Percentiles rank a stretch among this genome's conserved stretches.
phyloP scores from a whole-genome alignment of 2,888 invertebrate genomes.

The Scotopteryx bipunctaria region DNA sequence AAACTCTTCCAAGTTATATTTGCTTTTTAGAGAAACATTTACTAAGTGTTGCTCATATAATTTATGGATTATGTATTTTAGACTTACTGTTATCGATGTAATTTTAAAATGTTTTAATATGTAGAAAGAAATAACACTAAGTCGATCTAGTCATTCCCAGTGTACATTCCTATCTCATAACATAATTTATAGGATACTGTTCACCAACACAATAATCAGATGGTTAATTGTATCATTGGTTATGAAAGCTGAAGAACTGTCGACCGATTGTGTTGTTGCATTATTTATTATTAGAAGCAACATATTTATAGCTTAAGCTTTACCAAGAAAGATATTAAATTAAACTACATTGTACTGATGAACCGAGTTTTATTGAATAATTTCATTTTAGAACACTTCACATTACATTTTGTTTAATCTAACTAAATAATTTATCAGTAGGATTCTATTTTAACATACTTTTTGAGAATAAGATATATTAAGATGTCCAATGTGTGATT shows the following conservation, averaged over 20 bases:
- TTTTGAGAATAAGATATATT: no score
- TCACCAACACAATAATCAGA: background rate
- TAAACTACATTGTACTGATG: conserved; percentile 30
- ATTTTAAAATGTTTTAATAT: conserved; percentile 18
- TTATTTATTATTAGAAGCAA: conserved; percentile 7
- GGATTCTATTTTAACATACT: no score
- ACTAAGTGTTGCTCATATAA: conserved; percentile 29
- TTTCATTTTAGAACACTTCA: background rate
- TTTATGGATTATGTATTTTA: conserved; percentile 27
- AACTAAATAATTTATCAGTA: background rate
- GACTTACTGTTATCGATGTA: conserved; percentile 9
- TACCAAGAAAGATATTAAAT: conserved; percentile 25
- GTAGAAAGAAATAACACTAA: conserved; percentile 22
- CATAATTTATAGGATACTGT: background rate
- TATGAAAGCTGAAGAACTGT: background rate
- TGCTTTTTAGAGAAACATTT: conserved; percentile 19
- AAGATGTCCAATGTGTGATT: no score
- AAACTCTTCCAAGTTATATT: conserved; percentile 20
- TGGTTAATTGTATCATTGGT: background rate
- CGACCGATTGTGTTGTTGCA: background rate
- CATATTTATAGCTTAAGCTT: conserved; percentile 24
- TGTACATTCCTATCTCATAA: conserved; percentile 37
- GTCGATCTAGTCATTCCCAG: conserved; percentile 47
- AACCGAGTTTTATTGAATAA: conserved; percentile 14
- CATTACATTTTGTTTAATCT: background rate